Evolutionary conservation across 1,140 invertebrate species (phyloP).

Genomic region (Drosophila obscura): DNA sequence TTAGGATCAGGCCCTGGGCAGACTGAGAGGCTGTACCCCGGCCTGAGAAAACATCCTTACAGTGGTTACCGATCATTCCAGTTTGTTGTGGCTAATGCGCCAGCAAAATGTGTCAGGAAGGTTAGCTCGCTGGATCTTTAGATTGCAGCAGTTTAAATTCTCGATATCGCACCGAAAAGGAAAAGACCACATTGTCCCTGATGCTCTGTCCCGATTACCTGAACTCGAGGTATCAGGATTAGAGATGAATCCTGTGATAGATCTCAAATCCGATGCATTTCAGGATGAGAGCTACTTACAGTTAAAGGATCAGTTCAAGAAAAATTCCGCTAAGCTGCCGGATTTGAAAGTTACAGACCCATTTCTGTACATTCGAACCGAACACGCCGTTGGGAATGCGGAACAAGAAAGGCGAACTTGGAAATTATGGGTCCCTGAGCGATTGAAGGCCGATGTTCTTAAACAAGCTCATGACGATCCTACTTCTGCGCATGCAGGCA

Average conservation of each 20-base stretch:
- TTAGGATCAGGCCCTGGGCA: too few relatives aligned
- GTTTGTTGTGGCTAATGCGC: conserved; percentile 8
- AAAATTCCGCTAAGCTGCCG: conserved; percentile 3
- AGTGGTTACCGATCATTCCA: conserved; percentile 8
- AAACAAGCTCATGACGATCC: conserved; percentile 10
- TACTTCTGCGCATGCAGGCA: conserved; percentile 20
- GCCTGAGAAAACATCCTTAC: too few relatives aligned
- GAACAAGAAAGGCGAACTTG: conserved; percentile 6
- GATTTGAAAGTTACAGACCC: conserved; percentile 9
- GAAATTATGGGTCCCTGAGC: conserved; percentile 25
- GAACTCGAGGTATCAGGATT: neutral
- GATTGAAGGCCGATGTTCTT: conserved; percentile 3
- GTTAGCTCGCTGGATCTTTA: conserved; percentile 2
- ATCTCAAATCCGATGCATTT: too few relatives aligned
- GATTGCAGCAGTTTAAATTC: neutral
- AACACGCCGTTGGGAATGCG: conserved; percentile 6
- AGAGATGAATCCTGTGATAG: too few relatives aligned
- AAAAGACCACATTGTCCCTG: conserved; percentile 56
- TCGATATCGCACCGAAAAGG: conserved; percentile 6
- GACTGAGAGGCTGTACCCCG: too few relatives aligned
- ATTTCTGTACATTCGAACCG: conserved; percentile 9
- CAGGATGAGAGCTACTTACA: too few relatives aligned
- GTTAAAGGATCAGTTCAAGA: neutral
- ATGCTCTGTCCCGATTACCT: conserved; percentile 19
- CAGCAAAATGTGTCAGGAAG: conserved; percentile 9